Conservation (phyloP, 1,140 invertebrate species). For the Gryllus bimaculatus region DNA sequence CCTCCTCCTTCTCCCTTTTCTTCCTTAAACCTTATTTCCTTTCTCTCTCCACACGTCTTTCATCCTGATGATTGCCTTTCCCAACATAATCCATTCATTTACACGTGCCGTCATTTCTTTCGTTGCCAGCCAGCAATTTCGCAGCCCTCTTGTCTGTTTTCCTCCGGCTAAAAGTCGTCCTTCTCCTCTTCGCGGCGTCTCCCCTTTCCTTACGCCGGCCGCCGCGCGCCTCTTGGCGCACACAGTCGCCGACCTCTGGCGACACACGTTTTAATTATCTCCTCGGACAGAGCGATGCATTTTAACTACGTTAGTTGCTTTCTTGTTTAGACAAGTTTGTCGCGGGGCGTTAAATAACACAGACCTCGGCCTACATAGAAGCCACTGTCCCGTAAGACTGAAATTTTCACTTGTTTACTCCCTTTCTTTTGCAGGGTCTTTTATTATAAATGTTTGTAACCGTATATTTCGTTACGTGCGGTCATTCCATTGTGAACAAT, state of each 20-base stretch:
- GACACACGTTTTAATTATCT: background rate
- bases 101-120: too few relatives aligned
- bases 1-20: background rate
- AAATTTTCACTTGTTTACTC: background rate
- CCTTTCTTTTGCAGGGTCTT: background rate
- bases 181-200: background rate
- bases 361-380: background rate
- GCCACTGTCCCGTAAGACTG: background rate
- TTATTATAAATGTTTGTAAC: background rate
- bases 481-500: background rate
- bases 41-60: background rate
- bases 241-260: background rate
- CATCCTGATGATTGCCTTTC: background rate
- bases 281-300: background rate
- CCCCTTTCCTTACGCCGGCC: background rate
- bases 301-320: conserved; percentile 1
- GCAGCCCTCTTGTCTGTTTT: background rate
- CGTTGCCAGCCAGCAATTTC: background rate
- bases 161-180: background rate
- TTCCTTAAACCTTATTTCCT: background rate
- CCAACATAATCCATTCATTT: background rate
- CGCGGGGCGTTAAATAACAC: background rate
- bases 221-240: background rate
- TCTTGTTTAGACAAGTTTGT: background rate
- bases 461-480: background rate